Evolutionary conservation across 2,113 vertebrate species (phyloP).

Genomic region (Entomyzon cyanotis): DNA sequence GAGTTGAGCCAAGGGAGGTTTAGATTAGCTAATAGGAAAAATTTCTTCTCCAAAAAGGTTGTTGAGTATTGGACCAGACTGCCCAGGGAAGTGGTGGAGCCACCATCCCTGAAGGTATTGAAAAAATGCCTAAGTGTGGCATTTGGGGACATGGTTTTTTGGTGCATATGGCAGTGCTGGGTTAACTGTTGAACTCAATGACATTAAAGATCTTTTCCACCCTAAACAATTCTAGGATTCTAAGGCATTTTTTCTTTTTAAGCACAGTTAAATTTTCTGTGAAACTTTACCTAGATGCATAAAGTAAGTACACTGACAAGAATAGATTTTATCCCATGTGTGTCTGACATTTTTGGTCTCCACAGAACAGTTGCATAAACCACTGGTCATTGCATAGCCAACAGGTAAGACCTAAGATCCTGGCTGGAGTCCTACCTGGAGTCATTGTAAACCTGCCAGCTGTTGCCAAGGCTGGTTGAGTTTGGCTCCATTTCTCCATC

Average conservation of each 20-base stretch:
- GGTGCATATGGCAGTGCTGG: background rate
- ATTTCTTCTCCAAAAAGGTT: background rate
- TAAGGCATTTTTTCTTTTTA: background rate
- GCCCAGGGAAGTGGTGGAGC: background rate
- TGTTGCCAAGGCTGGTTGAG: conserved; percentile 67
- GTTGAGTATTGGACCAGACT: background rate
- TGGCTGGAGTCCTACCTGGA: conserved; percentile 28
- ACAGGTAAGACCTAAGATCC: background rate
- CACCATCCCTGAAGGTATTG: background rate
- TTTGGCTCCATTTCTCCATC: conserved; percentile 59
- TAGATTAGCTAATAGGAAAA: background rate
- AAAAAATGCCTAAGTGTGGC: background rate
- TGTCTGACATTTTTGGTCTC: background rate
- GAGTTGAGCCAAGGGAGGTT: background rate
- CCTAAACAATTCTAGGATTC: background rate
- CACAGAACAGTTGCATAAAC: background rate
- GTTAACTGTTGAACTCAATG: background rate
- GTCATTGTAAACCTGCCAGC: conserved; percentile 69
- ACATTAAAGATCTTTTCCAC: background rate
- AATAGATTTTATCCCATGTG: background rate
- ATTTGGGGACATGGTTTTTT: background rate
- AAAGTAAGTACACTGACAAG: background rate
- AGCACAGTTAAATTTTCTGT: background rate
- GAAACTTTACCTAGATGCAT: background rate
- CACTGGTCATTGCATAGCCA: background rate